phyloP scores from a whole-genome alignment of 2,888 invertebrate species.

The Nematopogon swammerdamellus region DNA sequence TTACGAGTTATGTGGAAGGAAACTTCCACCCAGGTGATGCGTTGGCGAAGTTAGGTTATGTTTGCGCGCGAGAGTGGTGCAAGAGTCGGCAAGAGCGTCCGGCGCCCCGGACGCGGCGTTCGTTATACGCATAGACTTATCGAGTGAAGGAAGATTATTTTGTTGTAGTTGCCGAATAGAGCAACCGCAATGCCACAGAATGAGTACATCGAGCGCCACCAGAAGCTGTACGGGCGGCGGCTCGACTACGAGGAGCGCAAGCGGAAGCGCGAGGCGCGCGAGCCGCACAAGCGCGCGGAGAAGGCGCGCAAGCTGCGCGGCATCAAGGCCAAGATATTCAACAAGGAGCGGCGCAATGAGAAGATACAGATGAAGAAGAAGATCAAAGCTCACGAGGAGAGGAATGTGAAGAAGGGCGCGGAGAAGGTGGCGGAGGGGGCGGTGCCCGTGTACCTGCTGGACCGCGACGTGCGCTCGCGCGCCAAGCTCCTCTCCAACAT shows the following conservation, averaged over 20 bases:
- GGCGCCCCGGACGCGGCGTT: too few relatives aligned
- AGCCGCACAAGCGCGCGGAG: constrained; percentile 86
- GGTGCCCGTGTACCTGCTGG: constrained; percentile 93
- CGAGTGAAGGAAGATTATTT: constrained; percentile 19
- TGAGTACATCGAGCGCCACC: constrained; percentile 98
- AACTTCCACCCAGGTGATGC: too few relatives aligned
- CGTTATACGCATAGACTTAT: too few relatives aligned
- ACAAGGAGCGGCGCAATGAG: constrained; percentile 94
- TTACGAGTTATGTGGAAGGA: too few relatives aligned
- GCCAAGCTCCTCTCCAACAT: constrained; percentile 97
- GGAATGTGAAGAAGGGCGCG: constrained; percentile 81
- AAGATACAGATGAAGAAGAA: constrained; percentile 99
- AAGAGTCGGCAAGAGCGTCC: too few relatives aligned
- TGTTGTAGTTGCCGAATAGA: constrained; percentile 53
- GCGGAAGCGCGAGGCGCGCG: constrained; percentile 92
- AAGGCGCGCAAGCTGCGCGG: constrained; percentile 91
- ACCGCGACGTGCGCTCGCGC: constrained; percentile 90
- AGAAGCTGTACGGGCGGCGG: constrained; percentile 92
- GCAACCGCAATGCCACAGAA: constrained; percentile 91
- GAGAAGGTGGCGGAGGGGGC: constrained; percentile 88
- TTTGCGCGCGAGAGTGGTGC: too few relatives aligned
- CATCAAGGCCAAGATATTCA: constrained; percentile 95
- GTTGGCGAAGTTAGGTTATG: too few relatives aligned
- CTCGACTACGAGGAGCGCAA: constrained; percentile 97
- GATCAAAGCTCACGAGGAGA: constrained; percentile 96